These are phyloP conservation scores for Drosophila eohydei DNA, from an alignment of 2,888 invertebrate species.

Conservation along the genomic window DNA sequence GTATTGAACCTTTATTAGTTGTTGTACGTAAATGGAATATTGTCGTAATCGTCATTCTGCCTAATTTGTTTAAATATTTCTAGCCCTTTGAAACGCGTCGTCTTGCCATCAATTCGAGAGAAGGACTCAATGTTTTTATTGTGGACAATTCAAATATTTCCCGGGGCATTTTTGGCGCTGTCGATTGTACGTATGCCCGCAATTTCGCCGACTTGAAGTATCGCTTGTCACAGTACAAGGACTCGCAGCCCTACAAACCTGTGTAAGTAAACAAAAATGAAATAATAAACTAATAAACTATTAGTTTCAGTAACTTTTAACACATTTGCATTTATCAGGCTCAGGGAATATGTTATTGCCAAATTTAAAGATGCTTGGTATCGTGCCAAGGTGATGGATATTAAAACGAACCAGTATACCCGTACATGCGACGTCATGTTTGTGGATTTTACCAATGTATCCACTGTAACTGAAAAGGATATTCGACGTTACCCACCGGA, in stretches of 20 bases:
- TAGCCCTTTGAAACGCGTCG: constrained; percentile 53
- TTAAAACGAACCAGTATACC: constrained; percentile 6
- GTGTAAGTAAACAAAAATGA: constrained; percentile 28
- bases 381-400: constrained; percentile 52
- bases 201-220: constrained; percentile 32
- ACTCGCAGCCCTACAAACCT: constrained; percentile 51
- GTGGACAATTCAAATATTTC: constrained; percentile 49
- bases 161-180: constrained; percentile 57
- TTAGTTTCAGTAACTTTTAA: background rate
- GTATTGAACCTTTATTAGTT: constrained; percentile 11
- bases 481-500: constrained; percentile 62
- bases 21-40: constrained; percentile 14
- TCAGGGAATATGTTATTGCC: constrained; percentile 55
- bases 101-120: background rate
- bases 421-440: constrained; percentile 34
- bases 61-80: background rate
- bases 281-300: too few species aligned
- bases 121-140: constrained; percentile 46
- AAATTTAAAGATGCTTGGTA: constrained; percentile 41
- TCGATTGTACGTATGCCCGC: constrained; percentile 27
- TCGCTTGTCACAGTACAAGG: constrained; percentile 28
- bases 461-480: constrained; percentile 21
- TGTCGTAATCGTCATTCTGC: background rate
- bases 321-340: constrained; percentile 16
- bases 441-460: constrained; percentile 46